Percentiles rank a stretch among this genome's conserved stretches.
Evolutionary conservation across 2,888 invertebrate species (phyloP).

Genomic region (Mythimna vitellina): DNA sequence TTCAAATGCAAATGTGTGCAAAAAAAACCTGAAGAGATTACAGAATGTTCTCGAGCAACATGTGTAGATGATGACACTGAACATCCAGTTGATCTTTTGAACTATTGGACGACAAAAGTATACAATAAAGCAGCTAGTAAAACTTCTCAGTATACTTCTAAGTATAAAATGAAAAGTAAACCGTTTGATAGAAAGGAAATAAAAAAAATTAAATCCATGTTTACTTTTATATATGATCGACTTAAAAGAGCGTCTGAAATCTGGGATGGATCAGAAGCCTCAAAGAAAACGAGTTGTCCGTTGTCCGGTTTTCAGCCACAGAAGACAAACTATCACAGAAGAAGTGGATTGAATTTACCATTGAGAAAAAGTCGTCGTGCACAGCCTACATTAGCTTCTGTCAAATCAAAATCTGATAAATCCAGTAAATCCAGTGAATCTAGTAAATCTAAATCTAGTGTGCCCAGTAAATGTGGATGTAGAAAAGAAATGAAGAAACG

Average conservation of each 20-base stretch:
- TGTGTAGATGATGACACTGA: slow-evolving; percentile 22
- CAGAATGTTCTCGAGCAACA: slow-evolving; percentile 41
- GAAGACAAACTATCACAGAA: slow-evolving; percentile 27
- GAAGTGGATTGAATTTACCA: slow-evolving; percentile 26
- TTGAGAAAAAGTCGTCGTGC: neutral
- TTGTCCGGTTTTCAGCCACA: slow-evolving; percentile 14
- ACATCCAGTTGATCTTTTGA: slow-evolving; percentile 10
- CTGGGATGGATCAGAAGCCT: slow-evolving; percentile 29
- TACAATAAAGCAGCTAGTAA: neutral
- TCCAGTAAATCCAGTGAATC: neutral
- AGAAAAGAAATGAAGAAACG: neutral
- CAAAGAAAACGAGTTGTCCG: slow-evolving; percentile 11
- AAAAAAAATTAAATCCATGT: slow-evolving; percentile 43
- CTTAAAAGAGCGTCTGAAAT: slow-evolving; percentile 46
- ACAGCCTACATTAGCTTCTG: neutral
- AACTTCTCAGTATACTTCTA: rapidly evolving
- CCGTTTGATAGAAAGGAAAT: slow-evolving; percentile 31
- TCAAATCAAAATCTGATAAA: neutral
- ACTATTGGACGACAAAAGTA: slow-evolving; percentile 33
- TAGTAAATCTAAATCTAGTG: too few species aligned
- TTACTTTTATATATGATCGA: slow-evolving; percentile 42
- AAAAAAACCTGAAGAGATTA: slow-evolving; percentile 30
- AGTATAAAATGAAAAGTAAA: slow-evolving; percentile 18
- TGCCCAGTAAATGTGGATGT: slow-evolving; percentile 20
- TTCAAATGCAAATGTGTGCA: slow-evolving; percentile 47